Conservation (phyloP, 2,797 vertebrate species). For the Loris lydekkerianus region DNA sequence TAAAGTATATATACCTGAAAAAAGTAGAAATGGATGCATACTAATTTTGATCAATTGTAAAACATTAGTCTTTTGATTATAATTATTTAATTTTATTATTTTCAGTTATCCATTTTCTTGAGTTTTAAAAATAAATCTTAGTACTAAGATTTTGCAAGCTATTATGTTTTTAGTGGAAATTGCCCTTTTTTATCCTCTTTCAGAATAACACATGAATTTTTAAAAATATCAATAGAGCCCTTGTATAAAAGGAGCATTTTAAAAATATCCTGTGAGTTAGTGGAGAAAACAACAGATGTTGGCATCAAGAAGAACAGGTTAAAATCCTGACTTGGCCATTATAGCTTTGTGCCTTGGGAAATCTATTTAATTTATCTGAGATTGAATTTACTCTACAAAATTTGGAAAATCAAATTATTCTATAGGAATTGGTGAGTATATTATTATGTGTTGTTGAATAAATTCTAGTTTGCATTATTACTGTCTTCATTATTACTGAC, state of each 20-base stretch:
- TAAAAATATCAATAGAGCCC: neutral
- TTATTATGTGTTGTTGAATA: neutral
- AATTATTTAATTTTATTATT: neutral
- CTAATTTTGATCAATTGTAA: neutral
- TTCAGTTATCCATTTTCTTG: neutral
- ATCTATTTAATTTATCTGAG: neutral
- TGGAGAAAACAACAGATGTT: neutral
- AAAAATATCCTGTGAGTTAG: neutral
- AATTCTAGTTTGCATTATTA: neutral
- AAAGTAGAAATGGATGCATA: neutral
- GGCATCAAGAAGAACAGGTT: neutral
- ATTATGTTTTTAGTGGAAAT: neutral
- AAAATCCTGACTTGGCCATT: neutral
- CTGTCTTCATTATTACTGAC: neutral
- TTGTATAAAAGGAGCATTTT: neutral
- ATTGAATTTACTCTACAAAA: neutral
- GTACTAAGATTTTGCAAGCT: neutral
- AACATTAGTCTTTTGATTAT: neutral
- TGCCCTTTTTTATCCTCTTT: neutral
- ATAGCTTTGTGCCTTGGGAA: neutral
- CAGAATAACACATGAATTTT: neutral
- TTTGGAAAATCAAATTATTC: neutral
- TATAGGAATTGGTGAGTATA: neutral
- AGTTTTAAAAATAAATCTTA: slow-evolving; percentile 19
- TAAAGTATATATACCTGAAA: neutral